A percentile compares a stretch with the other conserved stretches of the same genome.
Conservation (phyloP, 2,888 invertebrate genomes). For the Balanococcus diminutus region DNA sequence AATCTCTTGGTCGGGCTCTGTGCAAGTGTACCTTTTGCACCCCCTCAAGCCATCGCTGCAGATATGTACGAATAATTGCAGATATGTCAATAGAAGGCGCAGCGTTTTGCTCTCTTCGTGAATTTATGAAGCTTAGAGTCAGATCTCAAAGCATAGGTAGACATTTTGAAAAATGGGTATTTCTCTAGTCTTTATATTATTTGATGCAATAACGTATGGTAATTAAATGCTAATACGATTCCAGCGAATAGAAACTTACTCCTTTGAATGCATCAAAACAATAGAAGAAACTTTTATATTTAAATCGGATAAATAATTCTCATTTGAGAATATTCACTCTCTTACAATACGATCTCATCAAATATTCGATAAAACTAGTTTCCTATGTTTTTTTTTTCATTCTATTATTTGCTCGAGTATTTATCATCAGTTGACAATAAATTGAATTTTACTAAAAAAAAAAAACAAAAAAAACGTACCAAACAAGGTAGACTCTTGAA, state of each 20-base stretch:
- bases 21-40: too few species aligned
- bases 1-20: too few species aligned
- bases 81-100: too few species aligned
- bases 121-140: too few species aligned
- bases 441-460: background rate
- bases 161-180: too few species aligned
- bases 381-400: background rate
- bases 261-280: background rate
- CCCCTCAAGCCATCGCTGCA: too few species aligned
- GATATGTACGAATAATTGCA: too few species aligned
- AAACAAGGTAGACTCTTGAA: constrained; percentile 1
- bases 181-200: background rate
- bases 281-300: background rate
- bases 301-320: background rate
- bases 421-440: background rate
- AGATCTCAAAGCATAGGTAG: too few species aligned
- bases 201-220: background rate
- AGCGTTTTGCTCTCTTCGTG: too few species aligned
- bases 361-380: constrained; percentile 10
- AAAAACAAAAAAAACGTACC: constrained; percentile 3
- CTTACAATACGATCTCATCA: background rate
- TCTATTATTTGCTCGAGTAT: background rate
- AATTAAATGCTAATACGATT: constrained; percentile 3
- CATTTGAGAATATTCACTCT: background rate
- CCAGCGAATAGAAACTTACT: background rate